Evolutionary conservation across 2,113 vertebrate genomes (phyloP).

Genomic region (Chamaea fasciata): DNA sequence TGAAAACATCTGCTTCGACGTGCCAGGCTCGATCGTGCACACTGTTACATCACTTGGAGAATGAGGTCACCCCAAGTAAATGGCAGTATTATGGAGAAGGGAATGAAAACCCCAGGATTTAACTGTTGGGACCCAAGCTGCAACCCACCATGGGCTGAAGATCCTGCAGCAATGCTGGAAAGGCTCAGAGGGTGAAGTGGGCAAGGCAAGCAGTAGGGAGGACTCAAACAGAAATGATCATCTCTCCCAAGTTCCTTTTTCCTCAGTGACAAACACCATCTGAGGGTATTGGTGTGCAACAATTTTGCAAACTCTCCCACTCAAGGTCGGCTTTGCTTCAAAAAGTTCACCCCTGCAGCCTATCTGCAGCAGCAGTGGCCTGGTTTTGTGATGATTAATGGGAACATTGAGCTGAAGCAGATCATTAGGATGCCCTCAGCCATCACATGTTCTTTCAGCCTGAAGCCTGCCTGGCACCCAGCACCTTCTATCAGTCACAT

Average conservation of each 20-base stretch:
- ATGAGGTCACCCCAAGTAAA: slow-evolving; percentile 49
- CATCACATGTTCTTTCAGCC: not conserved
- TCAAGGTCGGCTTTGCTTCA: not conserved
- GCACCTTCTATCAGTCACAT: not conserved
- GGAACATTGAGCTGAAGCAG: not conserved
- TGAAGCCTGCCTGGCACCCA: not conserved
- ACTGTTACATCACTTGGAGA: slow-evolving; percentile 38
- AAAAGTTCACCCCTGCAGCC: not conserved
- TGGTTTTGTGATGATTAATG: not conserved
- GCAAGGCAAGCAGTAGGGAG: not conserved
- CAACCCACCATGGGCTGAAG: not conserved
- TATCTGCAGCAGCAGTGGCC: not conserved
- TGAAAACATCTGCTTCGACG: slow-evolving; percentile 10
- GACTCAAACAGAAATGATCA: not conserved
- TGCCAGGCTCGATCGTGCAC: slow-evolving; percentile 24
- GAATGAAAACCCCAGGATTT: not conserved
- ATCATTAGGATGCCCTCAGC: not conserved
- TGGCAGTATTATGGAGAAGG: slow-evolving; percentile 22
- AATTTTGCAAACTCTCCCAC: not conserved
- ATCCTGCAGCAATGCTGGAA: not conserved
- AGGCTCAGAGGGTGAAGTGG: not conserved
- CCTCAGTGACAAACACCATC: not conserved
- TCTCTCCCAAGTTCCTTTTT: not conserved
- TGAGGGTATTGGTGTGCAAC: not conserved
- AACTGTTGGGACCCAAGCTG: not conserved